Evolutionary conservation across 2,113 vertebrate species (phyloP).

Genomic region (Orycteropus afer): DNA sequence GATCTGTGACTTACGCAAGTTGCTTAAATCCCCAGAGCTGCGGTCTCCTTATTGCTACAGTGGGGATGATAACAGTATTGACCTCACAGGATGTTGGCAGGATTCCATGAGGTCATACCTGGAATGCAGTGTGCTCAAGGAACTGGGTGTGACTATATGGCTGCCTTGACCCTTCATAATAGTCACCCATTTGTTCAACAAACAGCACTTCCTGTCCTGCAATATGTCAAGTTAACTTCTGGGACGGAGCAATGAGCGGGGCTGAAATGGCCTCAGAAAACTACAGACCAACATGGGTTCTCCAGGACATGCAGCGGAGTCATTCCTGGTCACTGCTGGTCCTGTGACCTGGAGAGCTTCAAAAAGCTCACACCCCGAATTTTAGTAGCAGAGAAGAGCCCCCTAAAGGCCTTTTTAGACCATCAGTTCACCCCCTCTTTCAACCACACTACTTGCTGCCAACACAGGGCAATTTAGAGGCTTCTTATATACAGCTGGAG

Average conservation of each 20-base stretch:
- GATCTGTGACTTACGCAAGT: not conserved
- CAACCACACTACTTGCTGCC: not conserved
- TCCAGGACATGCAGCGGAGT: not conserved
- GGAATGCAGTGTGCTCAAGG: rapidly evolving
- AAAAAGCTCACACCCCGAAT: not conserved
- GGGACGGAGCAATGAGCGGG: not conserved
- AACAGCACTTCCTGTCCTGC: not conserved
- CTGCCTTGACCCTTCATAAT: not conserved
- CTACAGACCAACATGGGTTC: not conserved
- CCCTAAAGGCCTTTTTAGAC: not conserved
- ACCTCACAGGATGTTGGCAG: not conserved
- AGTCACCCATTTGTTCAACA: not conserved
- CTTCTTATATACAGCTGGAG: not conserved
- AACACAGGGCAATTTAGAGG: not conserved
- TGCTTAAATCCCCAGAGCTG: not conserved
- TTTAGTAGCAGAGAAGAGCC: not conserved
- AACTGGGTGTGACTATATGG: not conserved
- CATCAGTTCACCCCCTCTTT: not conserved
- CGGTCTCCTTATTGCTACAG: not conserved
- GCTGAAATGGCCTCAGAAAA: not conserved
- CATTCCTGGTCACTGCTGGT: not conserved
- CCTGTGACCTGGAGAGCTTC: not conserved
- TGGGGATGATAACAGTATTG: not conserved
- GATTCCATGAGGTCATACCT: not conserved
- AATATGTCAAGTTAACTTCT: not conserved